A percentile compares a stretch with the other conserved stretches of the same genome.
These are phyloP conservation scores for Drosophila sechellia DNA, from an alignment of 1,140 invertebrate species.

Conservation along the genomic window DNA sequence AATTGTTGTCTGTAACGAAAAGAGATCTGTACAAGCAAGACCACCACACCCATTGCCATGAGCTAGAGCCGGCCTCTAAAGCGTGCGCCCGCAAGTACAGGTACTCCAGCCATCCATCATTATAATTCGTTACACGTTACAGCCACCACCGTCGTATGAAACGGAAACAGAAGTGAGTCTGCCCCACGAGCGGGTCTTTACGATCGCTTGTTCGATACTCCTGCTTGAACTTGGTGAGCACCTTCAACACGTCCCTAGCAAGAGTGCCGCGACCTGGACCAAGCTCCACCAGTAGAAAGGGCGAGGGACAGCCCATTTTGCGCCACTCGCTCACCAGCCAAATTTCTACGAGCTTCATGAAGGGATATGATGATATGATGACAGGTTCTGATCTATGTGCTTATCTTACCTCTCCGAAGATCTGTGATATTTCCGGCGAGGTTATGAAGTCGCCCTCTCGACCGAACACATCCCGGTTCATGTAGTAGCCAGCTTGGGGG, in stretches of 20 bases:
- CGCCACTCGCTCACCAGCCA: slow-evolving; percentile 96
- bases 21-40: no score
- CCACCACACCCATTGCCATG: no score
- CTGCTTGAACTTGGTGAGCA: no score
- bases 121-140: no score
- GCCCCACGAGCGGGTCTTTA: slow-evolving; percentile 96
- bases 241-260: no score
- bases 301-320: slow-evolving; percentile 90
- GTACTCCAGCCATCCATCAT: no score
- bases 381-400: no score
- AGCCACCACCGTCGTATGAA: no score
- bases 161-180: slow-evolving; percentile 95
- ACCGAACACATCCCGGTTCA: slow-evolving; percentile 94
- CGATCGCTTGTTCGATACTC: slow-evolving; percentile 94
- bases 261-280: slow-evolving; percentile 97
- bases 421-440: slow-evolving; percentile 97
- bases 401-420: slow-evolving; percentile 95
- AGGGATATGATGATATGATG: slow-evolving; percentile 16
- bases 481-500: slow-evolving; percentile 93
- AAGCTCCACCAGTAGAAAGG: slow-evolving; percentile 95
- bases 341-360: slow-evolving; percentile 89
- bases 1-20: no score
- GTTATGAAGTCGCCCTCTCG: slow-evolving; percentile 96
- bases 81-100: no score
- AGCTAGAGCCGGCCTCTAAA: no score